Evolutionary conservation across 2,888 invertebrate genomes (phyloP), one percentile per base, ranked within the genome.

Genomic region (Amphipoea oculea): DNA sequence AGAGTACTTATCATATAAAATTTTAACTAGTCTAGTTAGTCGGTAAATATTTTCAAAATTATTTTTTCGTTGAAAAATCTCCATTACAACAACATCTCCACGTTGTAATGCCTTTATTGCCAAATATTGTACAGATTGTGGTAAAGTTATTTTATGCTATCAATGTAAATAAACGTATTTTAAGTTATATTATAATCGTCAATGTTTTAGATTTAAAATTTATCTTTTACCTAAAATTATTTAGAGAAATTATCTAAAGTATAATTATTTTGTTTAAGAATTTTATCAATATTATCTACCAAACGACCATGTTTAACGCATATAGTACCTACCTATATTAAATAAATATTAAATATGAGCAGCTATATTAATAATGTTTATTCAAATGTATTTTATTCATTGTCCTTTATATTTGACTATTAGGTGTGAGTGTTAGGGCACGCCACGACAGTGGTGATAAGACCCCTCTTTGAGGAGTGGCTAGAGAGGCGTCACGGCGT

Each of bases 111-210:
- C 82, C 86, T 85, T 89, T 80, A 89, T 92, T 92, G 92, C 91
- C 93, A 93, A 94, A 92, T 94, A 66, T 87, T 89, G 94, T 94
- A 94, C 92, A 95, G 90, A 85, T 45, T 76, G 75, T 85, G 79
- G 78, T 86, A 80, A 87, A 86, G 79, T 90, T 93, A 92, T 89
- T 89, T 91, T 90, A 86, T 90, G 89, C 86, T 90, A 90, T 89
- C 81, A 80, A 81, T 94, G 93, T 94, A 94, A 92, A 94, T 94
- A 93, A 88, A 89, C 78, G 79, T 82, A 86, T 86, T 83, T 90
- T 87, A 86, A 67, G 69, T 90, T 88, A 45, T 81, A 83, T 71
- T 86, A 63, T 81, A 83, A 82, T 80, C 74, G 66, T 85, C 73
- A 79, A 84, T 79, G 60, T 87, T 88, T 85, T 81, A 83, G 60